Evolutionary conservation across 2,888 invertebrate species (phyloP).

Genomic region (Calliphora vomitoria): DNA sequence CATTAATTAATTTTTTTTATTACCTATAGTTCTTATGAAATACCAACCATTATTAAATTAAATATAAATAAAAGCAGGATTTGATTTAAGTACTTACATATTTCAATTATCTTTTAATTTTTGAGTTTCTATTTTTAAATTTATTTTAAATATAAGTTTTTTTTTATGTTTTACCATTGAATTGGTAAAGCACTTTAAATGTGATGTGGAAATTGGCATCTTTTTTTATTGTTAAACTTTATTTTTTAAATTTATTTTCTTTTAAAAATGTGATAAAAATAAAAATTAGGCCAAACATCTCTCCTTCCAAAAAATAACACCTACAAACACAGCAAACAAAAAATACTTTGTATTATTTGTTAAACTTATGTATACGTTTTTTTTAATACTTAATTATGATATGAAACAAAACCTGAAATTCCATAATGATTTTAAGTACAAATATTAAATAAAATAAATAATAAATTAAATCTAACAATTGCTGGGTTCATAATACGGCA

Average conservation of each 20-base stretch:
- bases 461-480: neutral
- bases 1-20: neutral
- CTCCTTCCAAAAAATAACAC: neutral
- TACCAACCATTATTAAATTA: slow-evolving; percentile 12
- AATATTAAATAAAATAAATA: slow-evolving; percentile 1
- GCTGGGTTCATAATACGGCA: neutral
- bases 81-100: slow-evolving; percentile 7
- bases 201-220: slow-evolving; percentile 22
- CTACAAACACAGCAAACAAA: slow-evolving; percentile 5
- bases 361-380: slow-evolving; percentile 3
- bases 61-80: neutral
- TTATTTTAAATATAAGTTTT: slow-evolving; percentile 4
- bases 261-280: slow-evolving; percentile 31
- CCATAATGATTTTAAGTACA: slow-evolving; percentile 20
- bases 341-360: neutral
- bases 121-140: slow-evolving; percentile 1
- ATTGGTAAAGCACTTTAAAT: slow-evolving; percentile 44
- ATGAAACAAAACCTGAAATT: neutral
- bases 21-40: slow-evolving; percentile 8
- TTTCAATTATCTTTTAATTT: slow-evolving; percentile 3
- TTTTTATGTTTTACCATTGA: slow-evolving; percentile 31
- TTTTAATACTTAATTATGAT: neutral
- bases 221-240: slow-evolving; percentile 8
- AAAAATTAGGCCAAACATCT: slow-evolving; percentile 11
- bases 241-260: slow-evolving; percentile 17